phyloP scores from a whole-genome alignment of 2,888 invertebrate genomes.

The Epinotia bilunana region DNA sequence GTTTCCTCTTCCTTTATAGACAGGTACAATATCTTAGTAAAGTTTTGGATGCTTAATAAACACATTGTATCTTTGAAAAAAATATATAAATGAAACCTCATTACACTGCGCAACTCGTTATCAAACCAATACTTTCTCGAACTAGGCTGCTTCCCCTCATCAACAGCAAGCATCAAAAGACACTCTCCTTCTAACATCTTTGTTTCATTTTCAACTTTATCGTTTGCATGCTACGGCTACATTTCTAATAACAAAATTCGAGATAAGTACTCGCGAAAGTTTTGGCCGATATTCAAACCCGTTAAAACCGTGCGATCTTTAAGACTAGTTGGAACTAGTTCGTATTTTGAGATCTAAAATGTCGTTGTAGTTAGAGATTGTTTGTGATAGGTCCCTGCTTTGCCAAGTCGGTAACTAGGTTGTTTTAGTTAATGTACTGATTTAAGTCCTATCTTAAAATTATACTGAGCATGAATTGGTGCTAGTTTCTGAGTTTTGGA shows the following conservation, averaged over 20 bases:
- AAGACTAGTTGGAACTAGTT: slow-evolving; percentile 9
- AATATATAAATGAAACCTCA: no score
- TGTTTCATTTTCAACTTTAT: slow-evolving; percentile 5
- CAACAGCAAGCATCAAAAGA: slow-evolving; percentile 4
- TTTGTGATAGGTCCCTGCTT: slow-evolving; percentile 7
- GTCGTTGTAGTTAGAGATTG: slow-evolving; percentile 23
- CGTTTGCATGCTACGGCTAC: background rate
- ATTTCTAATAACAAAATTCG: background rate
- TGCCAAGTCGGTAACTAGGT: slow-evolving; percentile 12
- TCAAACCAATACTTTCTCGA: background rate
- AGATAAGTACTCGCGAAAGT: background rate
- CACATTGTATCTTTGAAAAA: no score
- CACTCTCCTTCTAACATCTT: background rate
- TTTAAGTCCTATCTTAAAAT: background rate
- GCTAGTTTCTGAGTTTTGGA: no score
- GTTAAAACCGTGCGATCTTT: slow-evolving; percentile 6
- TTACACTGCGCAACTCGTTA: slow-evolving; percentile 2
- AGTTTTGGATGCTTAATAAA: no score
- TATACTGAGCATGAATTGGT: background rate
- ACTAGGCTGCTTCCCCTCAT: background rate
- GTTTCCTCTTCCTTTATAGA: no score
- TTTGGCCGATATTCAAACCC: background rate
- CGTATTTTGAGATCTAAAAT: slow-evolving; percentile 20
- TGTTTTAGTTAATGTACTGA: slow-evolving; percentile 3
- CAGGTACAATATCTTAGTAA: no score